Evolutionary conservation across 2,113 vertebrate species (phyloP).

Genomic region (Protomyctophum bolini): DNA sequence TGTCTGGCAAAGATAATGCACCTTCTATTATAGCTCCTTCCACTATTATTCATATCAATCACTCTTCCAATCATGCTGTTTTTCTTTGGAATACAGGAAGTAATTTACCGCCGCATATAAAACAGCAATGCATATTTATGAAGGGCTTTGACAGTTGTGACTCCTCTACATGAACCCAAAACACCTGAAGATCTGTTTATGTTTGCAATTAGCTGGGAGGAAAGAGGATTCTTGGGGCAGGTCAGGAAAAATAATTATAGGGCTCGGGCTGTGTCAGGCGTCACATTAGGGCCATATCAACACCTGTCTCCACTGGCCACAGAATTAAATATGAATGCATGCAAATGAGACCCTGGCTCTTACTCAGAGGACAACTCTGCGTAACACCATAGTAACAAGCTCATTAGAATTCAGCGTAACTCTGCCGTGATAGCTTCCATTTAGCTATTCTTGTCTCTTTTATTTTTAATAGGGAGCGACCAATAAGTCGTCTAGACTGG

Average conservation of each 20-base stretch:
- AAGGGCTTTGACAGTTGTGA: constrained; percentile 27
- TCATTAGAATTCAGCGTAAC: constrained; percentile 72
- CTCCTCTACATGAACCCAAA: constrained; percentile 42
- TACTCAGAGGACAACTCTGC: constrained; percentile 59
- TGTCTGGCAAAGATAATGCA: constrained; percentile 20
- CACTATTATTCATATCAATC: constrained; percentile 34
- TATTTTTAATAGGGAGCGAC: constrained; percentile 30
- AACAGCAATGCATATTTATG: constrained; percentile 33
- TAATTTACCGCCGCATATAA: constrained; percentile 50
- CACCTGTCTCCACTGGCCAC: constrained; percentile 67
- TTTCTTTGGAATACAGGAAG: constrained; percentile 13
- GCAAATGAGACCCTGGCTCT: constrained; percentile 70
- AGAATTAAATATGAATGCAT: constrained; percentile 78
- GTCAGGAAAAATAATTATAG: constrained; percentile 76
- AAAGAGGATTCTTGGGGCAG: constrained; percentile 72
- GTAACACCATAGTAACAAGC: constrained; percentile 64
- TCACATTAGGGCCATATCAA: constrained; percentile 78
- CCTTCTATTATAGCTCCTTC: neutral
- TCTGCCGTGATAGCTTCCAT: constrained; percentile 59
- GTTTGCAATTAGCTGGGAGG: constrained; percentile 75
- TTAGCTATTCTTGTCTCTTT: constrained; percentile 33
- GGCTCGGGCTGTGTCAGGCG: constrained; percentile 71
- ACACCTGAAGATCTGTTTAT: constrained; percentile 77
- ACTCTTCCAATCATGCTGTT: constrained; percentile 28
- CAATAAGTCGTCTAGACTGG: constrained; percentile 11